Conservation (phyloP, 92 coral and sea anemone species). For the Anthopleura xanthogrammica region DNA sequence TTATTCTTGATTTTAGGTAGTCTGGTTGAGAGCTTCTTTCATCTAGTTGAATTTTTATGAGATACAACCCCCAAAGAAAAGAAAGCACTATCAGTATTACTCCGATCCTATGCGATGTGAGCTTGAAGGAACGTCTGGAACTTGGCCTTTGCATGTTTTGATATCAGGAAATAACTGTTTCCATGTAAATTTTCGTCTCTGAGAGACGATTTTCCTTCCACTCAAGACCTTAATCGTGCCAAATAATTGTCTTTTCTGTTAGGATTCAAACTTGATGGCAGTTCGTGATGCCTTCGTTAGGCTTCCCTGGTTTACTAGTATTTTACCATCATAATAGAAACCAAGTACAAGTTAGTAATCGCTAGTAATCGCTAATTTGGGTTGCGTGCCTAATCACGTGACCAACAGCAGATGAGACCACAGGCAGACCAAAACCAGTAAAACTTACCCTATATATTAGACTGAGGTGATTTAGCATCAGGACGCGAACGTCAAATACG, state of each 20-base stretch:
- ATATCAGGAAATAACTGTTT: not conserved
- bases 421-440: not conserved
- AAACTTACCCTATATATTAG: too few relatives aligned
- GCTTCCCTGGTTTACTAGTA: not conserved
- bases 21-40: conserved; percentile 69
- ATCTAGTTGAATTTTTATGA: conserved; percentile 76
- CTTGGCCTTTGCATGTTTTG: not conserved
- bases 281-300: not conserved
- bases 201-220: not conserved
- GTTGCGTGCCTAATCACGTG: not conserved
- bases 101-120: conserved; percentile 71
- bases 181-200: not conserved
- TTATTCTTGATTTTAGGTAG: conserved; percentile 65
- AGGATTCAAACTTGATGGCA: not conserved
- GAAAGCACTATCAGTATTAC: conserved; percentile 51
- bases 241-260: not conserved
- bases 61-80: conserved; percentile 88
- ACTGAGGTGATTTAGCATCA: too few relatives aligned
- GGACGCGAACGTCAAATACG: too few relatives aligned
- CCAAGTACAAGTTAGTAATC: too few relatives aligned
- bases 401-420: not conserved
- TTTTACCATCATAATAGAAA: not conserved
- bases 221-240: not conserved
- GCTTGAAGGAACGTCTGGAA: conserved; percentile 9
- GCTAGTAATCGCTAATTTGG: not conserved